Percentiles rank a stretch among this genome's conserved stretches.
phyloP scores from a whole-genome alignment of 2,888 invertebrate genomes.

The Chaetoderma sp. region DNA sequence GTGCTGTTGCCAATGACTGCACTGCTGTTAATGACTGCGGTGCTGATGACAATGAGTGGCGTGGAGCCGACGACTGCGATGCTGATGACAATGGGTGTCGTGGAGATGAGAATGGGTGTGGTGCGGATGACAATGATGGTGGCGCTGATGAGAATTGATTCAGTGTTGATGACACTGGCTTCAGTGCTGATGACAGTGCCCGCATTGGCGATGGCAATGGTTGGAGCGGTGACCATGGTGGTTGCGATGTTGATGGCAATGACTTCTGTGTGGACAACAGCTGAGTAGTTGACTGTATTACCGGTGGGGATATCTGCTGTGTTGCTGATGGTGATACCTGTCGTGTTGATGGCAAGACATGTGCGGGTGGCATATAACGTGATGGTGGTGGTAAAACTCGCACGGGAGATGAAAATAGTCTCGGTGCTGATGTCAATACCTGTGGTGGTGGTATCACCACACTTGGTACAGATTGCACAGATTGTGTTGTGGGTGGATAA shows the following conservation, averaged over 20 bases:
- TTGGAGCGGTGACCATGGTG: background rate
- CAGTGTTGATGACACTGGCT: background rate
- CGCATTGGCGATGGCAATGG: background rate
- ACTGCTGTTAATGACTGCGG: background rate
- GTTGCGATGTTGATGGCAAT: background rate
- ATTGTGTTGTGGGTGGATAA: too few relatives aligned
- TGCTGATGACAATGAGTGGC: background rate
- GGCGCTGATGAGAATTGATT: background rate
- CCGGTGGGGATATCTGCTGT: background rate
- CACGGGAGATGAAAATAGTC: too few relatives aligned
- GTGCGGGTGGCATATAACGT: too few relatives aligned
- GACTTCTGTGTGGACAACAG: background rate
- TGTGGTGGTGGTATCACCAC: too few relatives aligned
- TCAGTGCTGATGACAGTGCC: background rate
- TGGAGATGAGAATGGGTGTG: background rate
- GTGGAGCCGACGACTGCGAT: background rate
- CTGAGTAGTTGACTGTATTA: background rate
- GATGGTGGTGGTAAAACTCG: too few relatives aligned
- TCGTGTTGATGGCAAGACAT: too few relatives aligned
- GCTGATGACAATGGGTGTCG: background rate
- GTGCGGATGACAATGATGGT: background rate
- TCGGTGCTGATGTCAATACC: too few relatives aligned
- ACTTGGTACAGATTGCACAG: too few relatives aligned
- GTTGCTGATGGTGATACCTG: background rate
- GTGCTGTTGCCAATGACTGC: background rate